Percentiles rank a stretch among this genome's conserved stretches.
Evolutionary conservation across 1,140 invertebrate genomes (phyloP).

Genomic region (Pachyrhynchus sulphureomaculatus): DNA sequence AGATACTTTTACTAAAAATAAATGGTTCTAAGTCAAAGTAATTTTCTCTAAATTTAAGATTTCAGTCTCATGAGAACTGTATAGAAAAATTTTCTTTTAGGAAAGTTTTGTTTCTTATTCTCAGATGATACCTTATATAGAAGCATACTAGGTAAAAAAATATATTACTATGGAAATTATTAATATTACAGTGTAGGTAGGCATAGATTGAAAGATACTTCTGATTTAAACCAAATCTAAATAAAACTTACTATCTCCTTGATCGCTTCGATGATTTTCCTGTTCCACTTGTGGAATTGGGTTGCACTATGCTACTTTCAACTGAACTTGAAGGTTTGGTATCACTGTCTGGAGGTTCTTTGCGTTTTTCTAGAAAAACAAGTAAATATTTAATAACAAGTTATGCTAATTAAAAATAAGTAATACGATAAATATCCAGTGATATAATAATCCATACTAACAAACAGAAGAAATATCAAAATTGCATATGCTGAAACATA

Average conservation of each 20-base stretch:
- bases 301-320: constrained; percentile 51
- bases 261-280: constrained; percentile 68
- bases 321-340: constrained; percentile 72
- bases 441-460: too few relatives aligned
- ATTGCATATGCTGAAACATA: too few relatives aligned
- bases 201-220: not conserved
- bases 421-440: too few relatives aligned
- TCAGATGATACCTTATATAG: too few relatives aligned
- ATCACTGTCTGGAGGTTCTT: constrained; percentile 78
- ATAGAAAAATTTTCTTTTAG: too few relatives aligned
- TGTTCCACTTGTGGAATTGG: constrained; percentile 57
- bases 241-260: constrained; percentile 72
- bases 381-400: not conserved
- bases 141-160: too few relatives aligned
- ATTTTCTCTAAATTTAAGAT: too few relatives aligned
- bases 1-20: too few relatives aligned
- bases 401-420: not conserved
- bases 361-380: constrained; percentile 79
- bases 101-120: too few relatives aligned
- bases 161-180: not conserved
- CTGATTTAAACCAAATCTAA: constrained; percentile 8
- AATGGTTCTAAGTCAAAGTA: too few relatives aligned
- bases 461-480: too few relatives aligned
- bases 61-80: too few relatives aligned
- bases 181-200: not conserved